Evolutionary conservation across 2,797 vertebrate species (phyloP).

Genomic region (Sebastes flavidus): DNA sequence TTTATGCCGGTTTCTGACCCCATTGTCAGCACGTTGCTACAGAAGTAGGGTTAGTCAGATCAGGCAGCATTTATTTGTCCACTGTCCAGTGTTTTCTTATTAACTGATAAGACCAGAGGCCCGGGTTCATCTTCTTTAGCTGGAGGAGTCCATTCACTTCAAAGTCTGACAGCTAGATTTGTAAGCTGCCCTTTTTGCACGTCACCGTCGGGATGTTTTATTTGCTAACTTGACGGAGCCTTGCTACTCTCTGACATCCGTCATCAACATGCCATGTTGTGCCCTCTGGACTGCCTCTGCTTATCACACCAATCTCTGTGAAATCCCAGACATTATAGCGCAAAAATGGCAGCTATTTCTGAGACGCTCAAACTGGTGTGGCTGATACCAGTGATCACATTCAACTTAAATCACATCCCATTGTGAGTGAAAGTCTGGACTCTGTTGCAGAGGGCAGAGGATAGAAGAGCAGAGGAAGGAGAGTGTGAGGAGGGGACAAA

Average conservation of each 20-base stretch:
- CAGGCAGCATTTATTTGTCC: neutral
- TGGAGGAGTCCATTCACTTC: constrained; percentile 8
- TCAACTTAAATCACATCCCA: neutral
- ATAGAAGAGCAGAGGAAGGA: neutral
- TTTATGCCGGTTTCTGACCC: constrained; percentile 13
- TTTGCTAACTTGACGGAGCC: constrained; percentile 29
- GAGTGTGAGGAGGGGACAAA: neutral
- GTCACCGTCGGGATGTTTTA: constrained; percentile 32
- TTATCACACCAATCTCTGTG: constrained; percentile 37
- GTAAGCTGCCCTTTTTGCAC: constrained; percentile 23
- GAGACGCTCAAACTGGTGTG: neutral
- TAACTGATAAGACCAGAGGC: constrained; percentile 9
- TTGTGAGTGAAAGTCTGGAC: neutral
- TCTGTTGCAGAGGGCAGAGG: neutral
- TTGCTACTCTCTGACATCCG: constrained; percentile 26
- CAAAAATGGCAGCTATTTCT: constrained; percentile 19
- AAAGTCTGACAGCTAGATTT: constrained; percentile 33
- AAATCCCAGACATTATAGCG: constrained; percentile 24
- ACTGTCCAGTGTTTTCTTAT: neutral
- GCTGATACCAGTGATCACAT: constrained; percentile 15
- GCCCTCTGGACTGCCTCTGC: constrained; percentile 34
- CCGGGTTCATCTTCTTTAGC: neutral
- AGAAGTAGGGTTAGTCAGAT: neutral
- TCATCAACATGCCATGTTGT: constrained; percentile 13
- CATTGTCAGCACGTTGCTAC: neutral